Base-by-base conservation (phyloP, 2,797 vertebrate genomes). In the Loriculus beryllinus region DNA sequence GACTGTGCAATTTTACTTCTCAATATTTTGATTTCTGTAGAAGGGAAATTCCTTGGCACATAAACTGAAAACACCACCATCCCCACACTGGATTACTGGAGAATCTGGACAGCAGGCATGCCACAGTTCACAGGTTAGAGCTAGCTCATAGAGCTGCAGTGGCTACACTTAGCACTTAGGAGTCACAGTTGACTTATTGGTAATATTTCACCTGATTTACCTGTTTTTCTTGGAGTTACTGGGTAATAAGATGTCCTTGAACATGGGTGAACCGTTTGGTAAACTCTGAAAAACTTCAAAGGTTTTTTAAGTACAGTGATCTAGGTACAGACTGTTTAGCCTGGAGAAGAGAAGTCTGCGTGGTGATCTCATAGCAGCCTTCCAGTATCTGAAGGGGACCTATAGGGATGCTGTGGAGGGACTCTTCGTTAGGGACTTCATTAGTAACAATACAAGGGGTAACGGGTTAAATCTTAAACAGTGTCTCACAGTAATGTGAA, bases 221-320 rank as follows among this genome's bases (percentile, higher is more conserved):
- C 29, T 49, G 16, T 3, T 10, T 88, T 68, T 74, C 78, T 60
- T 51, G 17, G 19, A 60, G 14, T 64, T 64, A 45, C 26, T 20
- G 20, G 33, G 12, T 52, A 87, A 63, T 82, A 92, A 84, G 75
- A 74, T 19, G 14, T 70, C 37, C 56, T 59, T 80, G 64, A 83
- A 85, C 20, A 48, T 1, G 3, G 39, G 15, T 43, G 43, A 86
- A 54, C 47, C 17, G 28, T 72, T 70, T 74, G 13, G 35, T 33
- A 84, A 75, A 6, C 47, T 87, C 45, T 87, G 59, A 48, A 85
- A 85, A 85, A 37, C 35, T 79, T 92, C 48, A 39, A 15, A 81
- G 45, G 20, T 23, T 6, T 88, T 87, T 57, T 31, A 92, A 85
- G n/a, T 48, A 33, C 21, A 12, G 47, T 12, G 26, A 47, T 52